Evolutionary conservation across 2,888 invertebrate species (phyloP), one percentile per base, ranked within the genome.

Genomic region (Synanthedon formicaeformis): DNA sequence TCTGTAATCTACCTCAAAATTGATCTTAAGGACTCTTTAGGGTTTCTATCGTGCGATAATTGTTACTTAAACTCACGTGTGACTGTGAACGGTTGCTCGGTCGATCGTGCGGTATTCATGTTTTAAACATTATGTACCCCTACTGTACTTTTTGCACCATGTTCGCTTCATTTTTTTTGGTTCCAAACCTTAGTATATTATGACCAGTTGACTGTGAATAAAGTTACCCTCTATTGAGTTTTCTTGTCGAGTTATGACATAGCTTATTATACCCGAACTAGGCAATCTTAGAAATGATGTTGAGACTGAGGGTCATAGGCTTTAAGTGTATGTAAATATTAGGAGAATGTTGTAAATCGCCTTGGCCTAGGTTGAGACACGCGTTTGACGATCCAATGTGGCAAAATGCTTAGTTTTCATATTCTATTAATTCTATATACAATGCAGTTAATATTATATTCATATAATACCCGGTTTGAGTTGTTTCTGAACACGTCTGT

Each of bases 261-360:
- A 78, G 79, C 78, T 79, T 78, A 65, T 73, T 78, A 73, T 75
- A 79, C 71, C 73, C 70, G 82, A 79, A 78, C 78, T 78, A 79
- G 78, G 71, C 70, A 77, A 79, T 78, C 74, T 78, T 81, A 75
- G 75, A 76, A 71, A 73, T 71, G 76, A 75, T 79, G 85, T 86
- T 78, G 85, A 83, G 85, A 84, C 86, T 83, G 85, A 87, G 59
- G 86, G 87, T 80, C 85, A 81, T 80, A 79, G 87, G 85, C 86
- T 34, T 23, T 84, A 80, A 81, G 77, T 75, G 78, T 80, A 78
- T 87, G 86, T 87, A 87, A 83, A 87, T 87, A 86, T 73, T 87
- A 86, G 85, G 84, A 78, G 86, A 84, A 84, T 84, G 74, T 84
- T 79, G 74, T 81, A 77, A 70, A 74, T 71, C 67, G 86, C 86